Evolutionary conservation across 2,113 vertebrate species (phyloP).

Genomic region (Bungarus multicinctus): DNA sequence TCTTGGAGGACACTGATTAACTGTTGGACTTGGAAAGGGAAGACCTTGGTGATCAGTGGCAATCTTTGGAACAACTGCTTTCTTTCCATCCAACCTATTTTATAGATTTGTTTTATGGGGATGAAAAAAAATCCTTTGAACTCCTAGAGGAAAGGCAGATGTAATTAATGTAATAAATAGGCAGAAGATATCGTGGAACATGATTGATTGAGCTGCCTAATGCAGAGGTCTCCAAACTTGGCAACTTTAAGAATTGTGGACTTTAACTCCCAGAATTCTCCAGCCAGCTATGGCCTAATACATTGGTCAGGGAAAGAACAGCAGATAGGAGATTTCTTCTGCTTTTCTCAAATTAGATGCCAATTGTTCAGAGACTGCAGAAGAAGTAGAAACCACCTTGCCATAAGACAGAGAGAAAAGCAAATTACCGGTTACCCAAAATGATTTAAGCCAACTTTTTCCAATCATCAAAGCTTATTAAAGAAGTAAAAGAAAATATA

Average conservation of each 20-base stretch:
- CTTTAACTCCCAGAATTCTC: no score
- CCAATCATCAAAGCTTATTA: neutral
- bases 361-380: neutral
- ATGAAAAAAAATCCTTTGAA: neutral
- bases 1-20: neutral
- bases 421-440: neutral
- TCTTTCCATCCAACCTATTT: neutral
- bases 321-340: neutral
- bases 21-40: neutral
- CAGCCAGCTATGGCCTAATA: no score
- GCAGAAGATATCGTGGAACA: neutral
- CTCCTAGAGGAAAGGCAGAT: neutral
- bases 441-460: neutral
- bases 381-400: neutral
- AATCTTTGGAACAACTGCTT: neutral
- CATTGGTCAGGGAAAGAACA: neutral
- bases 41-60: neutral
- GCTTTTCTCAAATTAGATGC: neutral
- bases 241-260: no score
- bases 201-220: neutral
- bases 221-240: no score
- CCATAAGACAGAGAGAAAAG: neutral
- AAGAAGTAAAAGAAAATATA: neutral
- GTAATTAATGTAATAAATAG: neutral
- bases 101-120: neutral